These are phyloP conservation scores for Cataglyphis cursor DNA, from an alignment of 2,888 invertebrate species.

Conservation along the genomic window DNA sequence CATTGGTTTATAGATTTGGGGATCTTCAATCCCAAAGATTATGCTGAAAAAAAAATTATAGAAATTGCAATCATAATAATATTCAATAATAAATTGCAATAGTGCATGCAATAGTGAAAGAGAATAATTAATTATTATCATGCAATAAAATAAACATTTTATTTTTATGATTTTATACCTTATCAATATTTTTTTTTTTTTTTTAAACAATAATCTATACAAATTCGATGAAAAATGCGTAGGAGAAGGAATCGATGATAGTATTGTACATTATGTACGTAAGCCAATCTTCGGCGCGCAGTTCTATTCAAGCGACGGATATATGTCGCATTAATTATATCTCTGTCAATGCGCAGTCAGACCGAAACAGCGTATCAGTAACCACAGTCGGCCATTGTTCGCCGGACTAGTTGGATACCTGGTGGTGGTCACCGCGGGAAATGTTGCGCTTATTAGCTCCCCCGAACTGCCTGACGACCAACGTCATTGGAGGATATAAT, in stretches of 20 bases:
- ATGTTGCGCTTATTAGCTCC: slow-evolving; percentile 82
- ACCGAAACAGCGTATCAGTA: slow-evolving; percentile 78
- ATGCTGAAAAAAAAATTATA: neutral
- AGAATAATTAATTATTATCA: neutral
- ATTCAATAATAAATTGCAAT: neutral
- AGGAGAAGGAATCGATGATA: neutral
- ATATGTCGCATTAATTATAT: slow-evolving; percentile 81
- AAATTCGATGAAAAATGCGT: slow-evolving; percentile 35
- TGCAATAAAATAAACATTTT: neutral
- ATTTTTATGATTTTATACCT: neutral
- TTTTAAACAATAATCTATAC: neutral
- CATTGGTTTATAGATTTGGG: neutral
- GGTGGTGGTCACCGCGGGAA: slow-evolving; percentile 76
- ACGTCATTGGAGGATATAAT: slow-evolving; percentile 37
- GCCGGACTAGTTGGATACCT: slow-evolving; percentile 73
- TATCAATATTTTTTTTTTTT: slow-evolving; percentile 1
- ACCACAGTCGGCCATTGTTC: slow-evolving; percentile 79
- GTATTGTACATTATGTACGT: slow-evolving; percentile 48
- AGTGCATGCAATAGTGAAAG: neutral
- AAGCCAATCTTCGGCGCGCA: slow-evolving; percentile 69
- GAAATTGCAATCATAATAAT: neutral
- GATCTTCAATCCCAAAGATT: neutral
- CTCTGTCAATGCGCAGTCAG: slow-evolving; percentile 77
- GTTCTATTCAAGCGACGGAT: slow-evolving; percentile 76
- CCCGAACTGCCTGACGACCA: slow-evolving; percentile 65